phyloP scores from a whole-genome alignment of 1,140 invertebrate species.

The Lepidostoma basale region DNA sequence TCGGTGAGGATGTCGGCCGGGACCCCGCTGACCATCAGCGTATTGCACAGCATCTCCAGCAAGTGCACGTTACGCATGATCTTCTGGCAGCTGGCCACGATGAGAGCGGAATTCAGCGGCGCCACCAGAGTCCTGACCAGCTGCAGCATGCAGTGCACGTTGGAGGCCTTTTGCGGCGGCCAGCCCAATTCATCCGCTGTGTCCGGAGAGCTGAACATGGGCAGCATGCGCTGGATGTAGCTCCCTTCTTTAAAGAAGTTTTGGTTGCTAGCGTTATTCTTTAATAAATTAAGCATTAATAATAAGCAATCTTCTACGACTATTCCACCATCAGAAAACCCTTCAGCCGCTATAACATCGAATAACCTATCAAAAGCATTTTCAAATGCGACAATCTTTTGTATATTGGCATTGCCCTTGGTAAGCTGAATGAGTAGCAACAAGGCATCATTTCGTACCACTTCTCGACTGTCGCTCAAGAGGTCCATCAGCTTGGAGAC shows the following conservation, averaged over 20 bases:
- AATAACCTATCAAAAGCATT: constrained; percentile 97
- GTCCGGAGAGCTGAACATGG: constrained; percentile 82
- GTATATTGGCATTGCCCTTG: constrained; percentile 96
- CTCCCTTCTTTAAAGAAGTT: constrained; percentile 98
- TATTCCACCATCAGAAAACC: constrained; percentile 92
- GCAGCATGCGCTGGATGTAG: constrained; percentile 87
- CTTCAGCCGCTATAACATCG: constrained; percentile 92
- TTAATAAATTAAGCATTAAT: constrained; percentile 92
- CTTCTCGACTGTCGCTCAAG: constrained; percentile 90
- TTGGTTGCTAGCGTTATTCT: constrained; percentile 97
- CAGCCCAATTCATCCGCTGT: constrained; percentile 80
- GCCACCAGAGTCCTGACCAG: constrained; percentile 89
- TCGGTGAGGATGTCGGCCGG: constrained; percentile 95
- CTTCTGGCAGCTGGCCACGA: constrained; percentile 83
- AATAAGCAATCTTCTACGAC: constrained; percentile 97
- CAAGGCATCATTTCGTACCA: constrained; percentile 95
- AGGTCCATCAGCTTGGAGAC: constrained; percentile 98
- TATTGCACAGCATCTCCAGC: constrained; percentile 82
- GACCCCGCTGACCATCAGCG: constrained; percentile 95
- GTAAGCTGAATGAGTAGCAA: constrained; percentile 93
- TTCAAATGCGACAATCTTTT: constrained; percentile 99
- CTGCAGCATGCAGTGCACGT: constrained; percentile 90
- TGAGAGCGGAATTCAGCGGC: constrained; percentile 80
- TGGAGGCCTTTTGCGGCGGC: constrained; percentile 94
- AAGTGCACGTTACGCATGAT: constrained; percentile 85